Conservation (phyloP, 2,888 invertebrate genomes). For the Cheiracanthium punctorium region DNA sequence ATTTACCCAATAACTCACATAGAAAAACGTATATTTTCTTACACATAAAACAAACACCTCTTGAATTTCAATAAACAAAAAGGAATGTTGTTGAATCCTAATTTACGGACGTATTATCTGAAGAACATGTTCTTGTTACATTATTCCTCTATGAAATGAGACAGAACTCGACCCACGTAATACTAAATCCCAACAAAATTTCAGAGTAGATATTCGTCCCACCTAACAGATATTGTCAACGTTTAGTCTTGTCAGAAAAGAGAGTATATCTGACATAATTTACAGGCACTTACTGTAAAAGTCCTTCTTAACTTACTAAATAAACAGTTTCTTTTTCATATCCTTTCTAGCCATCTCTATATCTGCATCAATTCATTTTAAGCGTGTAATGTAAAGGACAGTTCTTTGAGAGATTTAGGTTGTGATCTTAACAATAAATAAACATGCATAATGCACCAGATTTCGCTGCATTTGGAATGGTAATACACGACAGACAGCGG, state of each 20-base stretch:
- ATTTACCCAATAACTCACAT: too few species aligned
- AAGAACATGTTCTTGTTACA: too few species aligned
- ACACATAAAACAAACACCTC: too few species aligned
- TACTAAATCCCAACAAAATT: not conserved
- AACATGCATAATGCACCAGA: conserved; percentile 1
- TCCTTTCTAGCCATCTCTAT: not conserved
- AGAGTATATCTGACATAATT: not conserved
- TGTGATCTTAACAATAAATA: not conserved
- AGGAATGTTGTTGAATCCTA: too few species aligned
- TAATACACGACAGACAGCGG: not conserved
- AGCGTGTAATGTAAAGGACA: not conserved
- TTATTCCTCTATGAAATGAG: too few species aligned
- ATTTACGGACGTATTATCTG: too few species aligned
- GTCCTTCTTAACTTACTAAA: not conserved
- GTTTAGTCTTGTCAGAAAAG: not conserved
- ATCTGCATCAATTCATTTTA: not conserved
- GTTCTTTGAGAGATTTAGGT: not conserved
- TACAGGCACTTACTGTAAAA: not conserved
- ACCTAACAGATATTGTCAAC: not conserved
- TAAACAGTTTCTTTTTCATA: not conserved
- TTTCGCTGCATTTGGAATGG: not conserved
- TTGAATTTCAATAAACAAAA: too few species aligned
- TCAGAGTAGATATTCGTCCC: not conserved
- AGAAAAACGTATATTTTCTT: too few species aligned
- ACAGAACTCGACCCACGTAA: not conserved